Evolutionary conservation across 2,113 vertebrate species (phyloP), one percentile per base, ranked within the genome.

Genomic region (Physeter macrocephalus): DNA sequence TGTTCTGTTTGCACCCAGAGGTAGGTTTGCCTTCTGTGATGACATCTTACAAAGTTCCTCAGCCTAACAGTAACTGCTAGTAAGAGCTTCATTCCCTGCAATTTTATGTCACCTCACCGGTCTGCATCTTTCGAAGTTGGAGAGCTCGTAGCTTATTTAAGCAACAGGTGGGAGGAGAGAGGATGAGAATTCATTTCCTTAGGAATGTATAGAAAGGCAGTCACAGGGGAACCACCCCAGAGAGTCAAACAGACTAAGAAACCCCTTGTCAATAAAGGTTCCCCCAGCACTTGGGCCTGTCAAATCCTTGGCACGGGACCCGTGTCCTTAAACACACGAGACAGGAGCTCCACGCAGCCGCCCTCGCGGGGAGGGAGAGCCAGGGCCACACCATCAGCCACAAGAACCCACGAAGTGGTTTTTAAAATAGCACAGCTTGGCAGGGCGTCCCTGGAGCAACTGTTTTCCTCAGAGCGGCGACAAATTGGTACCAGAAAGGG

Each of bases 261-360:
- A 46, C 1, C 27, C 21, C 49, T 74, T 14, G 3, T 29, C n/a
- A 27, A 18, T 13, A 52, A 39, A 84, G 25, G 31, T 46, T n/a
- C 27, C 2, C 20, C 23, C 59, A 69, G 25, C 81, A 66, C 17
- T 46, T 0, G 0, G 46, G 49, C 78, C 25, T 39, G 27, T 25
- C 39, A 82, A 69, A 20, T 23, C 18, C 49, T n/a, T 0, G 7
- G 39, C 64, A 57, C 21, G 57, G n/a, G 39, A 52, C 7, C 0
- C 0, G 8, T 27, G 61, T 81, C 62, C 71, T 36, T 7, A 21
- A 34, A 5, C 9, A 23, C 10, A 13, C 0, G 4, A 41, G 67
- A 62, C 0, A 0, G 39, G 49, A 3, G 61, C 46, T 46, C 61
- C 6, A 0, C 4, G 41, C 3, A 9, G 77, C 54, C 21, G 0